Base-by-base conservation (phyloP, 2,888 invertebrate species). In the Folsomia manolachei region DNA sequence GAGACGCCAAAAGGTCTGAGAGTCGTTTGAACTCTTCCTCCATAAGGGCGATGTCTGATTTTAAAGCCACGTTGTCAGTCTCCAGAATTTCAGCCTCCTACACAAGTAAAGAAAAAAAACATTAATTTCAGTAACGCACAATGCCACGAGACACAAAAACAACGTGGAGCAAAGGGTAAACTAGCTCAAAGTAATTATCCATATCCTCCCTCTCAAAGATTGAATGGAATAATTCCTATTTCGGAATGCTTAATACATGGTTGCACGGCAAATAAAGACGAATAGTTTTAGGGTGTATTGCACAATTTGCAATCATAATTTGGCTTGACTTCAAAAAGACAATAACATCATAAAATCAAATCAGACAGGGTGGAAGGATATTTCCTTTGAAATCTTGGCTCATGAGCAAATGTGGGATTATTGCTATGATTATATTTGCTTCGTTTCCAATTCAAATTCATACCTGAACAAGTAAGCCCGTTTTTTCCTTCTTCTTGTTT, bases 401-500 rank as follows among this genome's bases (percentile, higher is more conserved):
- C n/a, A n/a, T n/a, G n/a, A n/a, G n/a, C n/a, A n/a, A n/a, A n/a
- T 39, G 14, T 39, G 39, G 39, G 14, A 4, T 39, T 14, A 39
- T 39, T 39, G 14, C 39, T 39, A 9, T 39, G 39, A 39, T 4
- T 39, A 39, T 4, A 14, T 9, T 39, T 39, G 14, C 14, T 39
- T 39, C 4, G 39, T 39, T 39, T 39, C 7, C 39, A 39, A 39
- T 14, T n/a, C n/a, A n/a, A 56, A 56, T 18, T 51, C 80, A 78
- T 78, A 84, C 84, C 76, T 90, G 90, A 80, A 94, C 91, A 80
- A 95, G 86, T 83, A 93, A 93, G 81, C 90, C 90, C 1, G 94
- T 94, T 79, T 92, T 89, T 83, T 94, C 94, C 53, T 95, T 90
- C 84, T 95, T 95, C 88, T 95, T 95, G 87, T 95, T 88, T 79